These are phyloP conservation scores for Alaudala cheleensis DNA, from an alignment of 2,113 vertebrate species.

Conservation along the genomic window DNA sequence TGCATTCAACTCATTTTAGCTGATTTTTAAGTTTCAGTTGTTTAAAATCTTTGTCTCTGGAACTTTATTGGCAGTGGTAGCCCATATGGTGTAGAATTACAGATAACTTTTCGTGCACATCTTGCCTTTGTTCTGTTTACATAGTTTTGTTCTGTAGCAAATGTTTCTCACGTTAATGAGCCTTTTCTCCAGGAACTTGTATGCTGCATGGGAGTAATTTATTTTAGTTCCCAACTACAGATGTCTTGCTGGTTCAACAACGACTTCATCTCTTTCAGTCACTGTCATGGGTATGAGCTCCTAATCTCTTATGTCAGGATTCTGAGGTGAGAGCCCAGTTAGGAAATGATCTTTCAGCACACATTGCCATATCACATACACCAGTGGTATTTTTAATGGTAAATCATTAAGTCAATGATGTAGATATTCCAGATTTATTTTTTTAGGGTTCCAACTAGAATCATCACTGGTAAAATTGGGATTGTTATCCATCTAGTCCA, in stretches of 20 bases:
- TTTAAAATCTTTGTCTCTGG: neutral
- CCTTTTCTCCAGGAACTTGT: neutral
- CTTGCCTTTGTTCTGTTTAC: constrained; percentile 41
- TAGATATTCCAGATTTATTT: neutral
- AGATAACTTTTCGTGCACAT: neutral
- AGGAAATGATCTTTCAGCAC: neutral
- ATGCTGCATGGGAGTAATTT: neutral
- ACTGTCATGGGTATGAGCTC: neutral
- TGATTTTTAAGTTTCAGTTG: neutral
- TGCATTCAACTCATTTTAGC: neutral
- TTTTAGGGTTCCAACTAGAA: neutral
- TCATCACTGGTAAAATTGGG: neutral
- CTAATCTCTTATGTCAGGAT: neutral
- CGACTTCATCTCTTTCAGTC: neutral
- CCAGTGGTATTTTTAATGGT: neutral
- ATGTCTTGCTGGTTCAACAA: neutral
- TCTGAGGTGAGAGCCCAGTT: neutral
- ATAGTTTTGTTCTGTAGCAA: constrained; percentile 22
- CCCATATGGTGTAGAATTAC: neutral
- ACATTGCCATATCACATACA: neutral
- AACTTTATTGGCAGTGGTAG: neutral
- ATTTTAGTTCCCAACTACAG: neutral
- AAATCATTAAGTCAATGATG: neutral
- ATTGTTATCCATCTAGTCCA: neutral
- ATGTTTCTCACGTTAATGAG: neutral